phyloP scores from a whole-genome alignment of 2,888 invertebrate species.

The Chorisops tibialis region DNA sequence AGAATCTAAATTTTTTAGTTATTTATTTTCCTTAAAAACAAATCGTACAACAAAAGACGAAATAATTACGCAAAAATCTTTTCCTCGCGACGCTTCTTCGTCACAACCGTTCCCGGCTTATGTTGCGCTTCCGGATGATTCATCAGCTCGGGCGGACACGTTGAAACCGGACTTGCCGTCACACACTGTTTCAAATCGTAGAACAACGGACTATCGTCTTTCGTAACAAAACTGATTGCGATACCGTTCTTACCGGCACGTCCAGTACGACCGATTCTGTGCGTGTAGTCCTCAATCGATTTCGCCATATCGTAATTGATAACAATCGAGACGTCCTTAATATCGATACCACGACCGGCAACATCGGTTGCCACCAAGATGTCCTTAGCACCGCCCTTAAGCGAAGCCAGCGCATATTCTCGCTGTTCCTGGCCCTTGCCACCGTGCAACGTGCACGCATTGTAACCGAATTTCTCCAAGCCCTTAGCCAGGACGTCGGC shows the following conservation, averaged over 20 bases:
- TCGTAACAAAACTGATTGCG: conserved; percentile 94
- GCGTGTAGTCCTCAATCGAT: conserved; percentile 94
- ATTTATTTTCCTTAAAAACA: background rate
- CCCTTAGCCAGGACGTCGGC: conserved; percentile 97
- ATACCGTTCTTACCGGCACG: conserved; percentile 97
- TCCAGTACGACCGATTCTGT: conserved; percentile 98
- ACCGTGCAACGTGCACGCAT: conserved; percentile 96
- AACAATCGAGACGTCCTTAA: conserved; percentile 98
- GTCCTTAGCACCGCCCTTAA: conserved; percentile 94
- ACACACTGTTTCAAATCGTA: conserved; percentile 95
- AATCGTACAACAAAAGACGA: background rate
- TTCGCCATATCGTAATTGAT: conserved; percentile 99
- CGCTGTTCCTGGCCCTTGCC: conserved; percentile 99
- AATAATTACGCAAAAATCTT: conserved; percentile 84
- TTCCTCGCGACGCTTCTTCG: conserved; percentile 89
- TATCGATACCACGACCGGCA: conserved; percentile 99
- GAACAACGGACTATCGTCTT: conserved; percentile 92
- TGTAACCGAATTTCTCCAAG: conserved; percentile 93
- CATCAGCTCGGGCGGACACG: conserved; percentile 92
- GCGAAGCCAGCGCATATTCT: conserved; percentile 94
- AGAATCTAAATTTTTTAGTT: background rate
- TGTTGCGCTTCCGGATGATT: conserved; percentile 99
- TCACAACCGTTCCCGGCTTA: conserved; percentile 92
- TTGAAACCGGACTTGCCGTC: conserved; percentile 84
- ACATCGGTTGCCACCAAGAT: conserved; percentile 99